Percentiles rank a stretch among this genome's conserved stretches.
These are phyloP conservation scores for Nycticryphes semicollaris DNA, from an alignment of 2,113 vertebrate genomes.

Conservation along the genomic window DNA sequence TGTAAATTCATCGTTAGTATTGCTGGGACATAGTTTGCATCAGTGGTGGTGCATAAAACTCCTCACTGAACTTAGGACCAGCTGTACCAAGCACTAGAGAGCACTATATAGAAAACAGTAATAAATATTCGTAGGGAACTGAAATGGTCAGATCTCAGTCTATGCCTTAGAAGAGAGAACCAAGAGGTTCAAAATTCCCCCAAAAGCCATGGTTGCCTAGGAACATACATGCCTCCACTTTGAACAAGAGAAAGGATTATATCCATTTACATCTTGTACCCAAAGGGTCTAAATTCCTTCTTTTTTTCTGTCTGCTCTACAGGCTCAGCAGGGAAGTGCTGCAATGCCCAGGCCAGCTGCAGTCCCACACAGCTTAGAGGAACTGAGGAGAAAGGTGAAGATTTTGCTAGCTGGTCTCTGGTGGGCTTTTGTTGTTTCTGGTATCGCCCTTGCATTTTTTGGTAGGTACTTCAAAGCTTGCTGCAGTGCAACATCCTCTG, in stretches of 20 bases:
- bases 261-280: neutral
- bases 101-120: neutral
- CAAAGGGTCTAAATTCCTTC: neutral
- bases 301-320: neutral
- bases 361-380: neutral
- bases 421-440: neutral
- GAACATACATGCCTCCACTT: neutral
- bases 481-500: rapidly evolving
- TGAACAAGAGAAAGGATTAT: neutral
- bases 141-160: neutral
- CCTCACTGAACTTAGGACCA: neutral
- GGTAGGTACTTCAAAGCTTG: neutral
- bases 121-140: neutral
- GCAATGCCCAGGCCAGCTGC: neutral
- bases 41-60: neutral
- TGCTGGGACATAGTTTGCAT: neutral
- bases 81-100: neutral
- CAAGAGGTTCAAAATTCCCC: neutral
- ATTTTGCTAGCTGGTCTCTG: neutral
- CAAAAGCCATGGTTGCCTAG: neutral
- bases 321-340: neutral
- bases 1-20: neutral
- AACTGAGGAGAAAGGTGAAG: neutral
- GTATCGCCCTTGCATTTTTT: neutral
- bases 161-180: neutral